Conservation (phyloP, 2,797 vertebrate species). For the Tragelaphus oryx region DNA sequence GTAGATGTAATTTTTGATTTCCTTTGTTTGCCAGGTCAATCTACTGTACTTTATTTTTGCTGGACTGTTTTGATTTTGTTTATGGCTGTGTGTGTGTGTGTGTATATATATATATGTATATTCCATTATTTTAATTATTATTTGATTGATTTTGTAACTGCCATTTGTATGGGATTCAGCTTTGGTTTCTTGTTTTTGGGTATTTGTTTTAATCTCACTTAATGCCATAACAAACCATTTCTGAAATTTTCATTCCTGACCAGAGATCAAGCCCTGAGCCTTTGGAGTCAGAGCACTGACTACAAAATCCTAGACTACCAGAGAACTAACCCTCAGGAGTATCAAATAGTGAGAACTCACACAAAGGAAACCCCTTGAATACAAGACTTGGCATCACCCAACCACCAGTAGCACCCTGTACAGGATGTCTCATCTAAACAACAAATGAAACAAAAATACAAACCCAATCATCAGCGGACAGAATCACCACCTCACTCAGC, state of each 20-base stretch:
- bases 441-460: neutral
- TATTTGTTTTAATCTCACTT: neutral
- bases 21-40: neutral
- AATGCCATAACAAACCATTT: neutral
- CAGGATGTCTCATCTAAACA: neutral
- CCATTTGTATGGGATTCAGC: too few species aligned
- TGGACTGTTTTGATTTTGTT: neutral
- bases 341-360: neutral
- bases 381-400: neutral
- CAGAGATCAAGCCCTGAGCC: neutral
- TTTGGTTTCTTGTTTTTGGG: neutral
- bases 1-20: neutral
- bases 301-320: neutral
- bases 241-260: neutral
- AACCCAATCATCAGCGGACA: neutral
- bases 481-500: neutral
- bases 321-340: neutral
- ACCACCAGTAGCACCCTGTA: neutral
- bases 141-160: too few species aligned
- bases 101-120: rapidly evolving
- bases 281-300: neutral
- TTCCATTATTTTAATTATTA: too few species aligned
- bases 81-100: neutral
- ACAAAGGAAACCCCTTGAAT: neutral
- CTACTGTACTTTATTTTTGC: neutral